Evolutionary conservation across 2,888 invertebrate genomes (phyloP), one percentile per base, ranked within the genome.

Genomic region (Megaustenia siamemsis): DNA sequence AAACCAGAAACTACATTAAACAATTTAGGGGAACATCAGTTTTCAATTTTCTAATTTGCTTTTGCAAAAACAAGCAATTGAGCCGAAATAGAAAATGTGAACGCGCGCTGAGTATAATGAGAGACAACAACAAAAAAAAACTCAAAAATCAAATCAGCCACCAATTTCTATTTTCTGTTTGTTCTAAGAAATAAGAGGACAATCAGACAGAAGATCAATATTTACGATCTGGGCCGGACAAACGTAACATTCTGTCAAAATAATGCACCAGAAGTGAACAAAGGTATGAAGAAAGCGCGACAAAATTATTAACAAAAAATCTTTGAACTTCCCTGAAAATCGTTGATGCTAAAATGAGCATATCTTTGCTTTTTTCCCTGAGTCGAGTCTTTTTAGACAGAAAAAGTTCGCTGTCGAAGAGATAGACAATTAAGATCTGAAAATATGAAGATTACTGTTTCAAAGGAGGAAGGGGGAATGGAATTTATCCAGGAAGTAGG

Each of bases 371-470:
- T 60, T 6, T 60, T 60, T 2, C 60, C 15, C n/a, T 6, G 21
- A 4, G 56, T 15, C 21, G n/a, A n/a, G n/a, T n/a, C n/a, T n/a
- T 28, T 28, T 60, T 28, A 60, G 6, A 40, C 40, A 24, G 24
- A 24, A 24, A 21, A 40, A 69, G 40, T 2, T 0, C 38, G 15
- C 24, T 5, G 2, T 8, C 4, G 24, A 0, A 5, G 24, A 40
- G 69, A 69, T 69, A 10, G 24, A 69, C 69, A 69, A 40, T 69
- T 69, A 69, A 69, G 69, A 69, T 69, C 40, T 69, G 15, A 38
- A 69, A 69, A 69, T 24, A 21, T 69, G 38, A 24, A 24, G 40
- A 69, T 69, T 69, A 10, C 40, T 18, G 1, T 69, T 38, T 69
- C 40, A 69, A 69, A 40, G 60, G 60, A 21, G 24, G 40, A 40